A percentile compares a stretch with the other conserved stretches of the same genome.
phyloP scores from a whole-genome alignment of 2,113 vertebrate species.

The Indicator maculatus region DNA sequence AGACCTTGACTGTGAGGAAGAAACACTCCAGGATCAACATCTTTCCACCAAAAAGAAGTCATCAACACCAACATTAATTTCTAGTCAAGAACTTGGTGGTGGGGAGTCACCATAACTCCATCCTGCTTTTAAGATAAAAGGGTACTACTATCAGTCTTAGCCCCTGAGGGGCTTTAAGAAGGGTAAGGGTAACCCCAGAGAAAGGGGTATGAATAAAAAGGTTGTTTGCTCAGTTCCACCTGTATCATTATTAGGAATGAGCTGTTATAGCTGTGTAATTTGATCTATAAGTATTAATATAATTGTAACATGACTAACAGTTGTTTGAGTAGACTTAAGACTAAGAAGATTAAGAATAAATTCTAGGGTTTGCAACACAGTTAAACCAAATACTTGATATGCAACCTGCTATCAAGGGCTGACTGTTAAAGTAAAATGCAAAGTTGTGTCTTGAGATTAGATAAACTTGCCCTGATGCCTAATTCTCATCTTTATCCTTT shows the following conservation, averaged over 20 bases:
- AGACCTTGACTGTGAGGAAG: fast-evolving
- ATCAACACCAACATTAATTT: neutral
- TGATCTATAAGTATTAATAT: neutral
- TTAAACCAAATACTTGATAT: neutral
- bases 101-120: neutral
- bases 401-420: neutral
- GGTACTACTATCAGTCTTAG: neutral
- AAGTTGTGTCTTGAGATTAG: neutral
- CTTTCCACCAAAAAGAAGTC: neutral
- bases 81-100: neutral
- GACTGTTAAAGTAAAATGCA: neutral
- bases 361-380: neutral
- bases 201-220: fast-evolving
- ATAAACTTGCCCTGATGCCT: neutral
- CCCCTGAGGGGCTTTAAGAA: fast-evolving
- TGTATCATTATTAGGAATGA: neutral
- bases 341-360: neutral
- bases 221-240: neutral
- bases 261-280: neutral
- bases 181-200: neutral
- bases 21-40: neutral
- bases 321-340: neutral
- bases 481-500: neutral
- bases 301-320: neutral
- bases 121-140: neutral